These are phyloP conservation scores for Zeus faber DNA, from an alignment of 2,113 vertebrate species.

Conservation along the genomic window DNA sequence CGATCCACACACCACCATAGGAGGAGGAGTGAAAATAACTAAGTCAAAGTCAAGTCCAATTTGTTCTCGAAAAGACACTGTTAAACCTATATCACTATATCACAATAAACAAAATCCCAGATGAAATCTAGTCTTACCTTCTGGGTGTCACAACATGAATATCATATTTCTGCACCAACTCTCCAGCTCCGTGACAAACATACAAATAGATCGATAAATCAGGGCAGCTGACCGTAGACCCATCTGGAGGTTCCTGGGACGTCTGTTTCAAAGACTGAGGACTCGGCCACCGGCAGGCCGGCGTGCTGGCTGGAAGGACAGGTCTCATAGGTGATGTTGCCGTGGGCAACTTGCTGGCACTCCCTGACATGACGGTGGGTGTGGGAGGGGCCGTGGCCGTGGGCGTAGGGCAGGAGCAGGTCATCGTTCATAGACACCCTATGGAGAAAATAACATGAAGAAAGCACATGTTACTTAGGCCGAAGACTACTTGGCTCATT, in stretches of 20 bases:
- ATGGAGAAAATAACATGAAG: background rate
- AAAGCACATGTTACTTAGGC: too few species aligned
- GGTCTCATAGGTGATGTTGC: conserved; percentile 79
- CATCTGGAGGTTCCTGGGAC: conserved; percentile 34
- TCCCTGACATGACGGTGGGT: conserved; percentile 75
- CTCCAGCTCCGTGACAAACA: background rate
- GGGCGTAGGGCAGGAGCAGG: conserved; percentile 75
- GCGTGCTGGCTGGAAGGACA: conserved; percentile 55
- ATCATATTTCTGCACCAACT: too few species aligned
- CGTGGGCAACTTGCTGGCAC: conserved; percentile 72
- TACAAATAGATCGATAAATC: too few species aligned
- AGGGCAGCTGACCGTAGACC: conserved; percentile 67
- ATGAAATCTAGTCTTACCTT: too few species aligned
- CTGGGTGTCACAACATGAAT: too few species aligned
- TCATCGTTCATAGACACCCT: conserved; percentile 63
- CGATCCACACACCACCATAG: too few species aligned
- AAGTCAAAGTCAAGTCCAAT: too few species aligned
- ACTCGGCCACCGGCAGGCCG: conserved; percentile 49
- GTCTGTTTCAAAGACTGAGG: conserved; percentile 75
- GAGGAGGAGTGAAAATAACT: too few species aligned
- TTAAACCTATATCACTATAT: too few species aligned
- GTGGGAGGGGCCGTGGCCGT: conserved; percentile 70
- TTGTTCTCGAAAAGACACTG: too few species aligned
- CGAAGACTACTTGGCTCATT: too few species aligned
- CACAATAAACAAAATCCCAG: too few species aligned